Evolutionary conservation across 1,140 invertebrate genomes (phyloP).

Genomic region (Penaeus japonicus): DNA sequence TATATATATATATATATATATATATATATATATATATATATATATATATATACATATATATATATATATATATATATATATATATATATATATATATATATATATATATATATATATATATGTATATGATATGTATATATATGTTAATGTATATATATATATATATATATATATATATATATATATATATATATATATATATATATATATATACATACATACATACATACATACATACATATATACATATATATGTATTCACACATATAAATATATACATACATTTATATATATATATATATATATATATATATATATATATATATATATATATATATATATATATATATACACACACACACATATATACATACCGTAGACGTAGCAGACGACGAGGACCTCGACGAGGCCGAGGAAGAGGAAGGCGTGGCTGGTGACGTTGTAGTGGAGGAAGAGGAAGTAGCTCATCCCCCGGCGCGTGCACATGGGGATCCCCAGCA

Average conservation of each 20-base stretch:
- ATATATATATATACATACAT: background rate
- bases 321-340: too few species aligned
- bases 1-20: too few species aligned
- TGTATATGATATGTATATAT: too few species aligned
- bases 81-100: background rate
- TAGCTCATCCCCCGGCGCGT: conserved; percentile 67
- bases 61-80: too few species aligned
- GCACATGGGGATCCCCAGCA: conserved; percentile 76
- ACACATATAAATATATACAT: background rate
- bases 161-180: too few species aligned
- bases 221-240: too few species aligned
- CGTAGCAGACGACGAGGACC: background rate
- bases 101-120: too few species aligned
- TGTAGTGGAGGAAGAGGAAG: conserved; percentile 21
- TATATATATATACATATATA: too few species aligned
- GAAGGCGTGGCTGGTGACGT: background rate
- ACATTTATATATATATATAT: background rate
- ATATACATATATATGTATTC: background rate
- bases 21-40: background rate
- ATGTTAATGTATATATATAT: too few species aligned
- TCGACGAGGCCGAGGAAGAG: background rate
- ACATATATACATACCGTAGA: background rate
- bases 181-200: too few species aligned
- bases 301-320: too few species aligned
- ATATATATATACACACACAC: background rate